A percentile compares a stretch with the other conserved stretches of the same genome.
Conservation (phyloP, 2,888 invertebrate genomes). For the Himalopsyche kuldschensis region DNA sequence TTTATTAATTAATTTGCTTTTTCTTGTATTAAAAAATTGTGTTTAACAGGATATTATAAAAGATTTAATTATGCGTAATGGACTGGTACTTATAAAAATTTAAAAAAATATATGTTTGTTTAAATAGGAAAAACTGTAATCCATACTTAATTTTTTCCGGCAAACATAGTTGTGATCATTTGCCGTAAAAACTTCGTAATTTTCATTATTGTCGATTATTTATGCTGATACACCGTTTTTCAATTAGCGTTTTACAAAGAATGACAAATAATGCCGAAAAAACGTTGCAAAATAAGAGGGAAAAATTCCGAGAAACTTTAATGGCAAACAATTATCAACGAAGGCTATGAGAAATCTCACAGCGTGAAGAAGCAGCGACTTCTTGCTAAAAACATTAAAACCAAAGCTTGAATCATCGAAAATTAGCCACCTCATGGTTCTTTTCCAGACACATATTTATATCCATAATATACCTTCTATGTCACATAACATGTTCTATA, state of each 20-base stretch:
- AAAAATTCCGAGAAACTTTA: background rate
- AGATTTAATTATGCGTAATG: no score
- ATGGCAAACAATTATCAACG: background rate
- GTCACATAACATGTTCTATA: background rate
- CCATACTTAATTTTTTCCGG: no score
- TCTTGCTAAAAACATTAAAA: constrained; percentile 1
- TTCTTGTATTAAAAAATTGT: no score
- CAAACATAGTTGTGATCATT: no score
- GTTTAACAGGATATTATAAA: no score
- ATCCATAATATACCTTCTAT: background rate
- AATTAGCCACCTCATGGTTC: background rate
- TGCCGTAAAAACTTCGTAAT: no score
- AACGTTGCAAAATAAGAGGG: background rate
- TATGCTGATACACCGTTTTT: background rate
- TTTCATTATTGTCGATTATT: no score
- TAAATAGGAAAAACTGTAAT: no score
- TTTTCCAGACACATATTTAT: background rate
- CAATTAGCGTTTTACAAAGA: background rate
- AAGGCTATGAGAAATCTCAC: background rate
- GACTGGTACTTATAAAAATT: no score
- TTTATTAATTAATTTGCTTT: no score
- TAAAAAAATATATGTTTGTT: no score
- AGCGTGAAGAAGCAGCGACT: background rate
- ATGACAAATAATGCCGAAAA: background rate
- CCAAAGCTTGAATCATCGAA: background rate